A percentile compares a stretch with the other conserved stretches of the same genome.
Conservation (phyloP, 2,888 invertebrate species). For the Synanthedon andrenaeformis region DNA sequence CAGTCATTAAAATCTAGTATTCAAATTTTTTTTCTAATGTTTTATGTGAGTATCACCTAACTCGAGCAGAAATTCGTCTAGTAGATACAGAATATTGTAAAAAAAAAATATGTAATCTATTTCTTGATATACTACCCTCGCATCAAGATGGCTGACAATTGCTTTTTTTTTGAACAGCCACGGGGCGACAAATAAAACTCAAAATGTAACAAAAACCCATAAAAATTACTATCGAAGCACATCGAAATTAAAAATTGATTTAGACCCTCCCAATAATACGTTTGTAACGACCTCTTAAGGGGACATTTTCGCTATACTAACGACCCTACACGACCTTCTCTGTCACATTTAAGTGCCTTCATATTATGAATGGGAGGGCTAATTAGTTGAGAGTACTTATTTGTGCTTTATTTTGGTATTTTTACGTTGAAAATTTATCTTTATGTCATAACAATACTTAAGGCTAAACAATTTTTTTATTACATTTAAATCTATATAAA, state of each 20-base stretch:
- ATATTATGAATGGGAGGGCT: background rate
- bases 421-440: background rate
- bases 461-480: no score
- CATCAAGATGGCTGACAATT: no score
- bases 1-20: no score
- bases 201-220: background rate
- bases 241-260: slow-evolving; percentile 51
- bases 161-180: no score
- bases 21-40: no score
- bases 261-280: slow-evolving; percentile 36
- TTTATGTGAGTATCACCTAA: no score
- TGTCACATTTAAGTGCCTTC: slow-evolving; percentile 10
- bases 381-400: background rate
- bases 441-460: no score
- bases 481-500: no score
- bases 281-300: slow-evolving; percentile 26
- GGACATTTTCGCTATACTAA: slow-evolving; percentile 45
- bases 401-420: background rate
- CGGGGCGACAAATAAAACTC: background rate
- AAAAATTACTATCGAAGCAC: background rate
- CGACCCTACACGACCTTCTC: slow-evolving; percentile 46
- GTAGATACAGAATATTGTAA: no score
- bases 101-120: no score
- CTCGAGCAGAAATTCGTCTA: no score
- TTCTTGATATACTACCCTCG: no score